Base-by-base conservation (phyloP, 2,113 vertebrate species). In the Aleadryas rufinucha region DNA sequence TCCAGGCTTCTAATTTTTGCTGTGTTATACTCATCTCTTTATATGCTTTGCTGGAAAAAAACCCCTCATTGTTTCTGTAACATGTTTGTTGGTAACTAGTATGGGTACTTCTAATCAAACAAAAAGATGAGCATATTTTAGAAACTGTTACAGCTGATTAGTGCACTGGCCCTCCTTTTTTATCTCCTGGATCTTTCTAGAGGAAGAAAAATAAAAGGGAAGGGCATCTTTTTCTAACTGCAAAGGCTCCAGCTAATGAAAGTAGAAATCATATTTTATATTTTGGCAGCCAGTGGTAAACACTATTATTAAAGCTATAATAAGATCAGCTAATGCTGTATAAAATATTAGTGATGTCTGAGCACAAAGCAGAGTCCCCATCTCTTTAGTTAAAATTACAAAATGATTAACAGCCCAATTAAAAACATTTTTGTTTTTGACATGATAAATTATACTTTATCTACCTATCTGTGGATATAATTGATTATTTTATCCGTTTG, bases 371-470 rank as follows among this genome's bases (percentile, higher is more conserved):
- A 91, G 68, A 91, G 75, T 72, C 70, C 57, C 11, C 84, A 72
- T 77, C 70, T 80, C 75, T 96, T 93, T 95, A 95, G 89, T 95
- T 94, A 91, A 95, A 97, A 96, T 96, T 94, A 95, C 92, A 96
- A 95, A 90, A 96, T 95, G 96, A 96, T 97, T 94, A 97, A 97
- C 94, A 97, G 87, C 92, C 81, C 92, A 97, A 97, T 97, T 97
- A 96, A 95, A 91, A 76, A 86, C 90, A 93, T 96, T 96, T 97
- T 97, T 91, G 90, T 90, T 97, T 95, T 94, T 85, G 91, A 95
- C 90, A 92, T 90, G 93, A 94, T 97, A 84, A 94, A 95, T 96
- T 86, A 95, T 66, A 92, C 72, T 89, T 94, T 95, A 89, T 97
- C 96, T 94, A 60, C 84, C 89, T 90, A 95, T 96, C 93, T 97